Evolutionary conservation across 2,113 vertebrate species (phyloP).

Genomic region (Scatophagus argus): DNA sequence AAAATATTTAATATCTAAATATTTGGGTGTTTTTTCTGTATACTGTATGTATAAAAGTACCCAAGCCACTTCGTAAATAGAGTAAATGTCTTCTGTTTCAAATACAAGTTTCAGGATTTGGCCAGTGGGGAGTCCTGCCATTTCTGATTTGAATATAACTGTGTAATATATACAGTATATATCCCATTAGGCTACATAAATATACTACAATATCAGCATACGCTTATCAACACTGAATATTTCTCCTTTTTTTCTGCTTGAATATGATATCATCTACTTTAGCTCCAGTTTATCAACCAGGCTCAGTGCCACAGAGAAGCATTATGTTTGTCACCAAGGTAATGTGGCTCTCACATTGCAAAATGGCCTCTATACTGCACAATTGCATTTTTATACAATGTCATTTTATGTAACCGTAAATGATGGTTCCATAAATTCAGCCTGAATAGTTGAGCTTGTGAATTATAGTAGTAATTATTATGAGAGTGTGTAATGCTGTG

Average conservation of each 20-base stretch:
- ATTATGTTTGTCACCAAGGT: constrained; percentile 73
- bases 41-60: neutral
- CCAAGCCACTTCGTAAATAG: neutral
- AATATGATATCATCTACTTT: constrained; percentile 48
- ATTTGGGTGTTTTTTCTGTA: neutral
- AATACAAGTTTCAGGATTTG: constrained; percentile 13
- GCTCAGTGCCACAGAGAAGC: constrained; percentile 59
- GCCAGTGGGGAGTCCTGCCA: constrained; percentile 7
- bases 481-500: constrained; percentile 74
- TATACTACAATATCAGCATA: constrained; percentile 28
- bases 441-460: constrained; percentile 76
- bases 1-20: neutral
- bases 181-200: constrained; percentile 1
- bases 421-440: constrained; percentile 74
- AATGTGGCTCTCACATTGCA: constrained; percentile 69
- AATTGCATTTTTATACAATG: constrained; percentile 78
- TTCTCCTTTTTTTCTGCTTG: constrained; percentile 27
- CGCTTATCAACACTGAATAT: constrained; percentile 53
- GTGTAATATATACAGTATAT: constrained; percentile 21
- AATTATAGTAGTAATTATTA: constrained; percentile 79
- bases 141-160: constrained; percentile 1
- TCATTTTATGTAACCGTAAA: constrained; percentile 77
- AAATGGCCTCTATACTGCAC: constrained; percentile 67
- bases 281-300: constrained; percentile 52
- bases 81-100: neutral